These are phyloP conservation scores for Calonectris borealis DNA, from an alignment of 2,113 vertebrate species.

Conservation along the genomic window DNA sequence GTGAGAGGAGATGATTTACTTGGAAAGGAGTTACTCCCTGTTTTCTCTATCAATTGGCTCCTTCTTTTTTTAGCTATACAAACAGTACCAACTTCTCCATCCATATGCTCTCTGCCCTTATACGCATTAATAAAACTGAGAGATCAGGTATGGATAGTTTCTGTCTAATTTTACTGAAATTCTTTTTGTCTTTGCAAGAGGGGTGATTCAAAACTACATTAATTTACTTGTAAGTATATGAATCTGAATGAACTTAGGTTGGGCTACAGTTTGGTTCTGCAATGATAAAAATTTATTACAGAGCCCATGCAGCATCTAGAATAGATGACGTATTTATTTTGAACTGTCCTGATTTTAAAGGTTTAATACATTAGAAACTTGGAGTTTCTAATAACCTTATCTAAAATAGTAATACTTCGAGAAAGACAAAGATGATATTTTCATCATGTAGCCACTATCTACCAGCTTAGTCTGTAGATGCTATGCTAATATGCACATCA, in stretches of 20 bases:
- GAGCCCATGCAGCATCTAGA: not conserved
- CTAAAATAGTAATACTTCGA: not conserved
- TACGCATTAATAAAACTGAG: not conserved
- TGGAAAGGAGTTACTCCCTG: not conserved
- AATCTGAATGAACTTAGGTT: not conserved
- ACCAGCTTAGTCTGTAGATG: not conserved
- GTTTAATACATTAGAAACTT: not conserved
- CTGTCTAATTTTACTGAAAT: not conserved
- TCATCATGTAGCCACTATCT: not conserved
- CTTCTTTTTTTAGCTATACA: not conserved
- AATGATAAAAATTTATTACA: not conserved
- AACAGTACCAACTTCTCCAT: not conserved
- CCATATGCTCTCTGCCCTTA: not conserved
- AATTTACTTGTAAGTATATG: not conserved
- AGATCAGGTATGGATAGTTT: not conserved
- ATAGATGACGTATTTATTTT: not conserved
- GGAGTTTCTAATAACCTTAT: not conserved
- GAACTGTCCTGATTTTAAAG: not conserved
- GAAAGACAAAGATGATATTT: not conserved
- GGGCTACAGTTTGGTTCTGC: not conserved
- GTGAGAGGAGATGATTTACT: not conserved
- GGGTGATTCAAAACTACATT: not conserved
- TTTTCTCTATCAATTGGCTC: not conserved
- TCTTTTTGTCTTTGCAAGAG: not conserved
- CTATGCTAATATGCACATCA: rapidly evolving